Base-by-base conservation (phyloP, 2,888 invertebrate species). In the Amblyjoppa proteus region DNA sequence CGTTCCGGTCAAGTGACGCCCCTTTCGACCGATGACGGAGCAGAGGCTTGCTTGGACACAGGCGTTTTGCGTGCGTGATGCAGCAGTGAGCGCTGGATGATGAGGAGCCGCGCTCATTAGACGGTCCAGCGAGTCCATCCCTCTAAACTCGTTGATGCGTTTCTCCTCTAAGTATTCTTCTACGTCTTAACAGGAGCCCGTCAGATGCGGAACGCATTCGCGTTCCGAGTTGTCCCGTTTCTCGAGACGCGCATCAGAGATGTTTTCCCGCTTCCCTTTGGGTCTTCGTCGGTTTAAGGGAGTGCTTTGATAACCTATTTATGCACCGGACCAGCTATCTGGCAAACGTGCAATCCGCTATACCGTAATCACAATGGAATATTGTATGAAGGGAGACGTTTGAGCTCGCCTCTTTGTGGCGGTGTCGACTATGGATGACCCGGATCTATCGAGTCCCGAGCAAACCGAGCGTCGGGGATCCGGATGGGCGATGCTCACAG, bases 51-150 rank as follows among this genome's bases (percentile, higher is more conserved):
- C 97, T 94, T 97, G 97, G 56, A 97, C 97, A 88, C 97, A 95
- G 51, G 97, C 97, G 87, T 97, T 96, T 78, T 96, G 95, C 38
- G 94, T 94, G 83, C 95, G 92, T 74, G 96, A 96, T 81, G 96
- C 94, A 74, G 96, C 95, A 94, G 95, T 96, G 90, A 97, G 94
- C 91, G 96, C 96, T 91, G 97, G 96, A 92, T 95, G 95, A 91
- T 95, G 94, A 93, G 97, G 96, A 87, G 95, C 95, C 93, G 97
- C 96, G 92, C 96, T 96, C 96, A 97, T 97, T 93, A 97, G 95
- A 92, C 97, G 96, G 94, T 97, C 97, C 94, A 97, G 94, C 91
- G 97, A 97, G 95, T 97, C 97, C 97, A 97, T 97, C 92, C 94
- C 93, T 90, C 81, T 87, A 79, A 85, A 80, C 76, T 88, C 82